Conservation (phyloP, 2,797 vertebrate species). For the Benthosema pterotum region DNA sequence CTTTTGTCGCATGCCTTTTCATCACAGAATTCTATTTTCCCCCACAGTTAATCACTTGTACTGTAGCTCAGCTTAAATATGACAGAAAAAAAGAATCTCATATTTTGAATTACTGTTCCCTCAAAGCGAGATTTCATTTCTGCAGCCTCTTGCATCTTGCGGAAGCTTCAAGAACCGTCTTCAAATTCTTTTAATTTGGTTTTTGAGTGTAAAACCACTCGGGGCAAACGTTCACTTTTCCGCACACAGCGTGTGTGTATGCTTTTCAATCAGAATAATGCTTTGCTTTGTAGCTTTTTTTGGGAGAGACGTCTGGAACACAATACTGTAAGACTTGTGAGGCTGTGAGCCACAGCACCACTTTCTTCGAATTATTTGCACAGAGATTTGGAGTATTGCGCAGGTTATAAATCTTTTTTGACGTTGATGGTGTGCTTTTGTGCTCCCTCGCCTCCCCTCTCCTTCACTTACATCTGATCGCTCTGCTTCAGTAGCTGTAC, state of each 20-base stretch:
- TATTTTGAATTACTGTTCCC: constrained; percentile 24
- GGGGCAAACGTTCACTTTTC: constrained; percentile 31
- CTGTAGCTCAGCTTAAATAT: constrained; percentile 9
- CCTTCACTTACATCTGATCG: constrained; percentile 40
- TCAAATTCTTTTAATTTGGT: constrained; percentile 30
- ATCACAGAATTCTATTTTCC: constrained; percentile 3
- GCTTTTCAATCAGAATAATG: constrained; percentile 27
- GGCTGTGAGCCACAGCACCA: too few species aligned
- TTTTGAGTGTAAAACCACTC: not conserved
- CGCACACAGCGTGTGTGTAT: constrained; percentile 9
- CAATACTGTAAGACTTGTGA: constrained; percentile 10
- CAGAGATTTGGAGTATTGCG: not conserved
- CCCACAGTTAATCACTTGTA: constrained; percentile 23
- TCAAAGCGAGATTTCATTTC: constrained; percentile 11
- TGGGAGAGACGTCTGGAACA: not conserved
- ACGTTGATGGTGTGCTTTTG: too few species aligned
- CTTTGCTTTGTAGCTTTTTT: constrained; percentile 25
- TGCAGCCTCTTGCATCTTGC: not conserved
- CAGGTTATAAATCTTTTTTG: not conserved
- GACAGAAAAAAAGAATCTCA: constrained; percentile 57
- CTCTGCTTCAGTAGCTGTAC: too few species aligned
- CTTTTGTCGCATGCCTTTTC: not conserved
- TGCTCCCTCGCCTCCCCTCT: constrained; percentile 30
- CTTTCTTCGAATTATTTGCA: not conserved
- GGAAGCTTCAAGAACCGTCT: constrained; percentile 20